These are phyloP conservation scores for Myathropa florea DNA, from an alignment of 2,888 invertebrate species.

Conservation along the genomic window DNA sequence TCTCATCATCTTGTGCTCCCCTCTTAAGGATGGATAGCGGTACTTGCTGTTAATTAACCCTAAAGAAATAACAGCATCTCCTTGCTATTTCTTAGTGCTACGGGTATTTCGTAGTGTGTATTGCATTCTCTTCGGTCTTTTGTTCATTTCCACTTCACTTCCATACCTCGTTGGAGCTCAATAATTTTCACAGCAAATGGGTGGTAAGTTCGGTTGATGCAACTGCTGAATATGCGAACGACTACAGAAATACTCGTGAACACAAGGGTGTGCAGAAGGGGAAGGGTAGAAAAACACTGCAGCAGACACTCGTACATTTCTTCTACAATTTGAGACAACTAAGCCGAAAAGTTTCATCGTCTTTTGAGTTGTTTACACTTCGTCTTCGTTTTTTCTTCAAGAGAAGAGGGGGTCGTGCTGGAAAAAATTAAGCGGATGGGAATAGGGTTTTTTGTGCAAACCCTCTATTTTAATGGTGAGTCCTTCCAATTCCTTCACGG, in stretches of 20 bases:
- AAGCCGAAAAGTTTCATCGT: slow-evolving; percentile 67
- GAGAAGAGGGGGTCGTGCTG: not conserved
- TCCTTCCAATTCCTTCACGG: slow-evolving; percentile 27
- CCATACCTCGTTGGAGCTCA: slow-evolving; percentile 45
- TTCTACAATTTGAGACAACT: slow-evolving; percentile 61
- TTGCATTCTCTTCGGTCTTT: slow-evolving; percentile 3
- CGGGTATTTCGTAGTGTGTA: not conserved
- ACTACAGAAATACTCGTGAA: not conserved
- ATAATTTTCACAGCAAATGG: slow-evolving; percentile 31
- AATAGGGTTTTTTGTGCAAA: not conserved
- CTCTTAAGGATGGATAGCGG: slow-evolving; percentile 16
- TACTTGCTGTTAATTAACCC: slow-evolving; percentile 65
- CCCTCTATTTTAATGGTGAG: not conserved
- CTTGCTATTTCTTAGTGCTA: not conserved
- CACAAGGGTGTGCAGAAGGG: too few relatives aligned
- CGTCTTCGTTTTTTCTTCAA: slow-evolving; percentile 1
- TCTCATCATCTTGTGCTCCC: too few relatives aligned
- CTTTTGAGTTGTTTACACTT: slow-evolving; percentile 44
- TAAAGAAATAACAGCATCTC: slow-evolving; percentile 49
- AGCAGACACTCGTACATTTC: slow-evolving; percentile 50
- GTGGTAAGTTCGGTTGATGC: slow-evolving; percentile 7
- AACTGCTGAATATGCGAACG: not conserved
- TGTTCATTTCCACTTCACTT: slow-evolving; percentile 44
- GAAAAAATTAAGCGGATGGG: slow-evolving; percentile 9
- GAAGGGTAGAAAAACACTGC: slow-evolving; percentile 6